Conservation (phyloP, 2,797 vertebrate species). For the Avahi laniger region DNA sequence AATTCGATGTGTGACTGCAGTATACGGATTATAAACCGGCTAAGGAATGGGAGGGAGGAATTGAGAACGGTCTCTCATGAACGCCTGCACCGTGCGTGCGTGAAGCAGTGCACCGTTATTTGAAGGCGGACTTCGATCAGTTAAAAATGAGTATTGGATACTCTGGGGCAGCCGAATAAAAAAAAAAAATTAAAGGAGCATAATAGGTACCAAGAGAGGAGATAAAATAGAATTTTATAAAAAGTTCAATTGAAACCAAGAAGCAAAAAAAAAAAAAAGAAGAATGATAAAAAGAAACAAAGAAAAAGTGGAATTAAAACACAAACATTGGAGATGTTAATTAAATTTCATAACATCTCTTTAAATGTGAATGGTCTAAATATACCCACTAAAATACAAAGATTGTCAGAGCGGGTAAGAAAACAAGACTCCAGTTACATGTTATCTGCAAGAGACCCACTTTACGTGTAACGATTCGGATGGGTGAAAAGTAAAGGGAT, state of each 20-base stretch:
- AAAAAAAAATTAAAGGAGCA: background rate
- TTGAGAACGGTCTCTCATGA: fast-evolving
- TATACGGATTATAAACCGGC: fast-evolving
- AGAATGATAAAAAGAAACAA: fast-evolving
- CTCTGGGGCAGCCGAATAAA: fast-evolving
- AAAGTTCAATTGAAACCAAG: background rate
- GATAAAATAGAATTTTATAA: background rate
- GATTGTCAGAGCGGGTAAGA: background rate
- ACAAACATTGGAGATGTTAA: background rate
- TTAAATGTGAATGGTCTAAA: background rate
- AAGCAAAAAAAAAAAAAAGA: background rate
- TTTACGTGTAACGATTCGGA: background rate
- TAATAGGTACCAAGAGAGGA: background rate
- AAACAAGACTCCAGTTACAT: too few species aligned
- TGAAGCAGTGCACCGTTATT: fast-evolving
- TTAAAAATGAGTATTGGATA: background rate
- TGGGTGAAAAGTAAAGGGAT: background rate
- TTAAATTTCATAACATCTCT: background rate
- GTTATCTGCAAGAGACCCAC: background rate
- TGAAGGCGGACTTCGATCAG: background rate
- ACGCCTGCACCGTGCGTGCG: fast-evolving
- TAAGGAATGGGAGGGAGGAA: too few species aligned
- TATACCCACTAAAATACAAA: background rate
- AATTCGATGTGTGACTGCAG: fast-evolving
- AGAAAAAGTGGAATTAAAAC: background rate